These are phyloP conservation scores for Daphoenositta chrysoptera DNA, from an alignment of 2,113 vertebrate genomes.

Conservation along the genomic window DNA sequence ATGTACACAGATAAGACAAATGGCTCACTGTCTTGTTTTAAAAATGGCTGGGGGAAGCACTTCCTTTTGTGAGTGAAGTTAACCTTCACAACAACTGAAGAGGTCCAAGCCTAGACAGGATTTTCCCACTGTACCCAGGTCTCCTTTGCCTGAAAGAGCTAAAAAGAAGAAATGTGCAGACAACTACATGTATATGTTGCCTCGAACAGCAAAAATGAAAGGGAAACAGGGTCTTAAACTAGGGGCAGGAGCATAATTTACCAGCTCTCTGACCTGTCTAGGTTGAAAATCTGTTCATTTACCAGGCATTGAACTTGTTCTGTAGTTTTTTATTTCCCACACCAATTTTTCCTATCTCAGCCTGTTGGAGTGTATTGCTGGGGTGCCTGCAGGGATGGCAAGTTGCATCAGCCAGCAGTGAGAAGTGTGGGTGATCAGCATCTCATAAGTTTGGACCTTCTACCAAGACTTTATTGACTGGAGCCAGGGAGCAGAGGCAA, in stretches of 20 bases:
- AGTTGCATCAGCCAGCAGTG: background rate
- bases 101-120: background rate
- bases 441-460: background rate
- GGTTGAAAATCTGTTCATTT: background rate
- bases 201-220: background rate
- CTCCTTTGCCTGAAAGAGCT: background rate
- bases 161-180: background rate
- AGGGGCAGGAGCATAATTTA: background rate
- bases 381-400: background rate
- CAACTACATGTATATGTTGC: background rate
- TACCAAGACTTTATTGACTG: background rate
- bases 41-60: background rate
- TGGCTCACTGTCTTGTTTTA: background rate
- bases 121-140: background rate
- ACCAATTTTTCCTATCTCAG: background rate
- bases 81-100: background rate
- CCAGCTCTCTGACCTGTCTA: background rate
- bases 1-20: background rate
- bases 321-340: accelerated
- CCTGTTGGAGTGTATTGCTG: background rate
- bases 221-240: background rate
- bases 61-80: background rate
- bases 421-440: background rate
- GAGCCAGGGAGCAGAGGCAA: background rate
- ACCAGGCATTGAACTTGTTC: background rate